Evolutionary conservation across 2,888 invertebrate genomes (phyloP).

Genomic region (Tyria jacobaeae): DNA sequence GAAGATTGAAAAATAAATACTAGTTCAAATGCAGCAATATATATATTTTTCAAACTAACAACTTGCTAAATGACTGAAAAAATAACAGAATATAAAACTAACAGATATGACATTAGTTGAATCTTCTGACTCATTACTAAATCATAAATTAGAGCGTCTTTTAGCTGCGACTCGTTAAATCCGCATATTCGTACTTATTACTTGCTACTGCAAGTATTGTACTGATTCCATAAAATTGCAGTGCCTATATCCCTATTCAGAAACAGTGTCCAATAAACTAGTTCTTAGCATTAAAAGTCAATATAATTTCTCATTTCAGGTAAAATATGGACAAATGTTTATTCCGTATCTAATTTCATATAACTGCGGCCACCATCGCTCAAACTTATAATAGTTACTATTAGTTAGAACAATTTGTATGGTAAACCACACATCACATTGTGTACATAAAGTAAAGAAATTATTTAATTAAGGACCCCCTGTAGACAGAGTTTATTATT

Average conservation of each 20-base stretch:
- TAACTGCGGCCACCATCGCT: conserved; percentile 57
- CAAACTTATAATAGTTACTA: conserved; percentile 60
- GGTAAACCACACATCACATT: conserved; percentile 51
- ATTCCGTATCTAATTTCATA: conserved; percentile 68
- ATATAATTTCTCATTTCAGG: conserved; percentile 23
- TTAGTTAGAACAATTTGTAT: conserved; percentile 71
- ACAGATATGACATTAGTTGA: too few relatives aligned
- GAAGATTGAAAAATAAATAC: too few relatives aligned
- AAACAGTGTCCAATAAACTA: neutral
- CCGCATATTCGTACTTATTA: neutral
- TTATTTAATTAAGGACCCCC: conserved; percentile 75
- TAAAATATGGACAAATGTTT: conserved; percentile 50
- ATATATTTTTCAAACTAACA: too few relatives aligned
- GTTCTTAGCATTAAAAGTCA: neutral
- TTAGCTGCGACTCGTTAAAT: neutral
- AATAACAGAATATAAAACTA: too few relatives aligned
- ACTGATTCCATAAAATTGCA: neutral
- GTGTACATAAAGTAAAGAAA: conserved; percentile 54
- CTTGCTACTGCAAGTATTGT: neutral
- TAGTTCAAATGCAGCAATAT: too few relatives aligned
- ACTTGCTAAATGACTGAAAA: too few relatives aligned
- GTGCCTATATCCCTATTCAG: neutral
- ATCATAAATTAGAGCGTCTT: neutral
- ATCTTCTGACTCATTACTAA: neutral
- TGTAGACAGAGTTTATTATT: conserved; percentile 62